These are phyloP conservation scores for Sceliomorpha sp. DNA, from an alignment of 2,888 invertebrate species.

Conservation along the genomic window DNA sequence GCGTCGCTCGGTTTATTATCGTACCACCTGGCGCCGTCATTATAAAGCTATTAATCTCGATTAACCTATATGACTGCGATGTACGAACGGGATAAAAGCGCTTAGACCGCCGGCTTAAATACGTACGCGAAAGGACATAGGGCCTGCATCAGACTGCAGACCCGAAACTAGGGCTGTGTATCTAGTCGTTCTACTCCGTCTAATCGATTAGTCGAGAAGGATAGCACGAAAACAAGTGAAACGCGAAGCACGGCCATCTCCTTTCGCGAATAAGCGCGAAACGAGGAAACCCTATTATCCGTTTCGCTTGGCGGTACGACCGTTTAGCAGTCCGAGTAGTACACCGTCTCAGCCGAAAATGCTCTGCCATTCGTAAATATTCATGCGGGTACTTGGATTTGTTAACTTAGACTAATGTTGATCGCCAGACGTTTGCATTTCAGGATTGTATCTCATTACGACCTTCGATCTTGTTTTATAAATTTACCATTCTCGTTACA, in stretches of 20 bases:
- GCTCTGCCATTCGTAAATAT: conserved; percentile 31
- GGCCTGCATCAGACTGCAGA: conserved; percentile 42
- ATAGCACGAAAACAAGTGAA: conserved; percentile 50
- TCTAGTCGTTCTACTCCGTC: conserved; percentile 37
- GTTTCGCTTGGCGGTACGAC: conserved; percentile 38
- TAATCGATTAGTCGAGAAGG: conserved; percentile 50
- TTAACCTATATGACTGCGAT: conserved; percentile 18
- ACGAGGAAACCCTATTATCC: conserved; percentile 33
- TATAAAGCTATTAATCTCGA: conserved; percentile 52
- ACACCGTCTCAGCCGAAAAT: conserved; percentile 29
- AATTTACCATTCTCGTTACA: no score
- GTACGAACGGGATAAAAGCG: conserved; percentile 27
- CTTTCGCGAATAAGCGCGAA: conserved; percentile 38
- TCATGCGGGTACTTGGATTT: conserved; percentile 34
- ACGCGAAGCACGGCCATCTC: conserved; percentile 32
- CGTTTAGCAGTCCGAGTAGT: conserved; percentile 39
- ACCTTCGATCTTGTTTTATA: no score
- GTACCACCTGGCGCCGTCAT: conserved; percentile 44
- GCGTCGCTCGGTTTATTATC: conserved; percentile 6
- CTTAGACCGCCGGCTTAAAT: not conserved
- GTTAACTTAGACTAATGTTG: conserved; percentile 31
- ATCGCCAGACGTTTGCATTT: conserved; percentile 8
- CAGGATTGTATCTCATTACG: conserved; percentile 6
- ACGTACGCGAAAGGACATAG: conserved; percentile 38
- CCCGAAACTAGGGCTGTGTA: conserved; percentile 47